Percentiles rank a stretch among this genome's conserved stretches.
These are phyloP conservation scores for Clarias batrachus DNA, from an alignment of 2,113 vertebrate genomes.

Conservation along the genomic window DNA sequence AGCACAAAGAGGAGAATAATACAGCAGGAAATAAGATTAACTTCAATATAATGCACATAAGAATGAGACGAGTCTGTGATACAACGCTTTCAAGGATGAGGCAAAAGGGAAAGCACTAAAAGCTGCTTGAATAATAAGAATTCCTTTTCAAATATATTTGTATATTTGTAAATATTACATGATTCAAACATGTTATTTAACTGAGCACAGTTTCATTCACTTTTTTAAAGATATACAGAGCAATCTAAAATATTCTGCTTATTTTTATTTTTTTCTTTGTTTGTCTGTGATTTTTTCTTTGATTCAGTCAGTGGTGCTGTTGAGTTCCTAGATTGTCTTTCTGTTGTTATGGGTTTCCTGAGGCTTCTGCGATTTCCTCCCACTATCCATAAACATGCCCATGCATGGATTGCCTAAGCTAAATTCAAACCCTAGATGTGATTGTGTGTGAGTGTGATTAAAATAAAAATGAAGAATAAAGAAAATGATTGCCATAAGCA, in stretches of 20 bases:
- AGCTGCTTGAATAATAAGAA: not conserved
- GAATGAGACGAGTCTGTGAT: not conserved
- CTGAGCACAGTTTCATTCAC: too few species aligned
- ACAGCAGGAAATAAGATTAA: conserved; percentile 8
- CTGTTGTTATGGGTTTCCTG: not conserved
- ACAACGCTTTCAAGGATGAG: not conserved
- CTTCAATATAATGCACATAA: conserved; percentile 3
- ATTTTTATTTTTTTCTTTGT: not conserved
- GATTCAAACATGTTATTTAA: not conserved
- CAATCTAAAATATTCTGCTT: not conserved
- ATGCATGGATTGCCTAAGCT: not conserved
- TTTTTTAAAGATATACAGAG: not conserved
- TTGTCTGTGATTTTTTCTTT: not conserved
- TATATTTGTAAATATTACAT: not conserved
- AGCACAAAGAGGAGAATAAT: conserved; percentile 25
- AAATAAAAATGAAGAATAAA: too few species aligned
- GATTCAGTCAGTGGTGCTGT: not conserved
- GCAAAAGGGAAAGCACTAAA: not conserved
- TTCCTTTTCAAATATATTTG: not conserved
- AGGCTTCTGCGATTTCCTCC: not conserved
- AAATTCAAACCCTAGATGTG: not conserved
- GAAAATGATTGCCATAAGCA: too few species aligned
- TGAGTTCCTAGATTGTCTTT: not conserved
- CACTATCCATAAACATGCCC: not conserved
- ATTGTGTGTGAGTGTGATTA: not conserved